phyloP scores from a whole-genome alignment of 2,888 invertebrate species.

The Pristionchus arcanus region DNA sequence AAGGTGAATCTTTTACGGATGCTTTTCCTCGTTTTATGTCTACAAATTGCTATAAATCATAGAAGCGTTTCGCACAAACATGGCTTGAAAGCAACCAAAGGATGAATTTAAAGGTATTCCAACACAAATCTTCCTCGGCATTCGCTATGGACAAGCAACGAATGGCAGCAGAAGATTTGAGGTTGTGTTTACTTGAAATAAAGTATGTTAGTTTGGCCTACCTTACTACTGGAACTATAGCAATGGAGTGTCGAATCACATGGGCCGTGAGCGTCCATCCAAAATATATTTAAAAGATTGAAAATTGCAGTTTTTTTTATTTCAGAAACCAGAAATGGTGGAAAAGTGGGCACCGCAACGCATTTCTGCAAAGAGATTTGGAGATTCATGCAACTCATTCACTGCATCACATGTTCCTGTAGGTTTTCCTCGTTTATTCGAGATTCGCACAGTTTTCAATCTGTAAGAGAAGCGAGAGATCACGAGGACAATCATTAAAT shows the following conservation, averaged over 20 bases:
- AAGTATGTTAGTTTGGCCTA: too few relatives aligned
- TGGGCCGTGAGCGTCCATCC: too few relatives aligned
- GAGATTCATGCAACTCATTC: slow-evolving; percentile 55
- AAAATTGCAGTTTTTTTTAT: neutral
- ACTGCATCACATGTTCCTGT: neutral
- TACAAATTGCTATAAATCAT: too few relatives aligned
- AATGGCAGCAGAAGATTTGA: slow-evolving; percentile 67
- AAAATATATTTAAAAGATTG: too few relatives aligned
- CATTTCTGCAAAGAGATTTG: slow-evolving; percentile 68
- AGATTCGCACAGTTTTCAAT: neutral
- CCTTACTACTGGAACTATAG: too few relatives aligned
- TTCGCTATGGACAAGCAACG: slow-evolving; percentile 68
- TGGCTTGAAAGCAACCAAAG: too few relatives aligned
- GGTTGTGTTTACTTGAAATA: slow-evolving; percentile 53
- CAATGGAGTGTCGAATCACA: too few relatives aligned
- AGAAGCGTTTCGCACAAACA: too few relatives aligned
- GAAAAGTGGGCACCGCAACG: slow-evolving; percentile 66
- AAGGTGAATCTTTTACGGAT: slow-evolving; percentile 49
- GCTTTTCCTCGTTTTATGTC: too few relatives aligned
- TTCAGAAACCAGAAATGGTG: slow-evolving; percentile 68
- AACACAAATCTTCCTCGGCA: slow-evolving; percentile 64
- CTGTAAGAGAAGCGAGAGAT: neutral
- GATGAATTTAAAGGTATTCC: neutral
- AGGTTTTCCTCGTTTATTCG: neutral
- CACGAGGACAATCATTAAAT: too few relatives aligned